Percentiles rank a stretch among this genome's conserved stretches.
These are phyloP conservation scores for Drosophila pandora DNA, from an alignment of 1,140 invertebrate genomes.

Conservation along the genomic window DNA sequence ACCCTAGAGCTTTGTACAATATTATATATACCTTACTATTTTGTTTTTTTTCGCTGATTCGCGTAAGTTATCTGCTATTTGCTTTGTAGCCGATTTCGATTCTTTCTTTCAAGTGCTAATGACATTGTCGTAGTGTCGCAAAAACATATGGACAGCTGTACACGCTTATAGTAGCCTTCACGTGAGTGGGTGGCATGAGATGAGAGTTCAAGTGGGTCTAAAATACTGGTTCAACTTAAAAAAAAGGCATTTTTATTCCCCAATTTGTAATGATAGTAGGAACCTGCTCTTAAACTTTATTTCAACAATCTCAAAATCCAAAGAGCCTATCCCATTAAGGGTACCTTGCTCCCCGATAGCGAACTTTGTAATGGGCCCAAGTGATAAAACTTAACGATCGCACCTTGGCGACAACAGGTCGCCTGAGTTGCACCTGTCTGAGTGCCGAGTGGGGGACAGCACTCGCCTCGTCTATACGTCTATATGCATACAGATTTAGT, in stretches of 20 bases:
- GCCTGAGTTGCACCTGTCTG: slow-evolving; percentile 15
- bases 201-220: neutral
- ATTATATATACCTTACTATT: slow-evolving; percentile 6
- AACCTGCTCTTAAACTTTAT: too few species aligned
- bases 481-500: slow-evolving; percentile 25
- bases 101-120: slow-evolving; percentile 59
- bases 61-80: slow-evolving; percentile 53
- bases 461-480: slow-evolving; percentile 16
- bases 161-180: slow-evolving; percentile 12
- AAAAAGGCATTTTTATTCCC: too few species aligned
- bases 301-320: too few species aligned
- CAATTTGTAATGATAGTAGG: too few species aligned
- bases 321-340: neutral
- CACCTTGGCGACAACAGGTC: slow-evolving; percentile 43
- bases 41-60: slow-evolving; percentile 35
- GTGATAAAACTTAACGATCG: slow-evolving; percentile 33
- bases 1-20: neutral
- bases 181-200: slow-evolving; percentile 31
- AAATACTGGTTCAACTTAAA: too few species aligned
- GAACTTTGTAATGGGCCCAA: slow-evolving; percentile 17
- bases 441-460: neutral
- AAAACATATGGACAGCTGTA: slow-evolving; percentile 24
- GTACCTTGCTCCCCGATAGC: neutral
- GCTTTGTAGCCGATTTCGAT: slow-evolving; percentile 42
- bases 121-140: slow-evolving; percentile 42